Base-by-base conservation (phyloP, 2,888 invertebrate genomes). In the Machimus rusticus region DNA sequence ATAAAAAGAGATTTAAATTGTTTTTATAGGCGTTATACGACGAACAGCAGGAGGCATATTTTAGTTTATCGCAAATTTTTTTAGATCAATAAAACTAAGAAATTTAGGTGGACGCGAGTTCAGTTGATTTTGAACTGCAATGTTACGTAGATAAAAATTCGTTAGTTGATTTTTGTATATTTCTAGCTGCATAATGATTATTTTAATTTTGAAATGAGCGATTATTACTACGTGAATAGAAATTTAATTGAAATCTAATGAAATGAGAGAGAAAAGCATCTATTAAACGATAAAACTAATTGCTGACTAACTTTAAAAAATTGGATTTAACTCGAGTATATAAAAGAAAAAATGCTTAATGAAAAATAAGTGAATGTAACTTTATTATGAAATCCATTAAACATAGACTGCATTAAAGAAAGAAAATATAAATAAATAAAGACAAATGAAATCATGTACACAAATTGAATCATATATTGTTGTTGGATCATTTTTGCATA, bases 401-500 rank as follows among this genome's bases (percentile, higher is more conserved):
- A 66, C 66, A 66, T 66, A 66, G 8, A 51, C 46, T 79, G 28
- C 79, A 28, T 46, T 79, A 79, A 55, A 79, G 23, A 51, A 19
- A 51, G 55, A 79, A 28, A 51, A 82, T 12, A 19, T 12, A 37
- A 55, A 57, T 8, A 82, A 5, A 57, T 37, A 28, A 28, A 23
- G 57, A 82, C 34, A 51, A 82, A 19, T n/a, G 55, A 43, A 57
- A 43, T 16, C 31, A 82, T 37, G n/a, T 76, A 66, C 39, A 37
- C 37, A 55, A 82, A 82, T 37, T 57, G 23, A 76, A 82, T 57
- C 46, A 82, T 82, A 82, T 82, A 82, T 82, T 34, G 37, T 82
- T 82, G 82, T 82, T 82, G 82, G 34, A 14, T 55, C 51, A 82
- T 82, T 66, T 82, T 82, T 82, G 82, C 82, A 82, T 82, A 82